phyloP scores from a whole-genome alignment of 2,888 invertebrate species.

The Xestia sexstrigata region DNA sequence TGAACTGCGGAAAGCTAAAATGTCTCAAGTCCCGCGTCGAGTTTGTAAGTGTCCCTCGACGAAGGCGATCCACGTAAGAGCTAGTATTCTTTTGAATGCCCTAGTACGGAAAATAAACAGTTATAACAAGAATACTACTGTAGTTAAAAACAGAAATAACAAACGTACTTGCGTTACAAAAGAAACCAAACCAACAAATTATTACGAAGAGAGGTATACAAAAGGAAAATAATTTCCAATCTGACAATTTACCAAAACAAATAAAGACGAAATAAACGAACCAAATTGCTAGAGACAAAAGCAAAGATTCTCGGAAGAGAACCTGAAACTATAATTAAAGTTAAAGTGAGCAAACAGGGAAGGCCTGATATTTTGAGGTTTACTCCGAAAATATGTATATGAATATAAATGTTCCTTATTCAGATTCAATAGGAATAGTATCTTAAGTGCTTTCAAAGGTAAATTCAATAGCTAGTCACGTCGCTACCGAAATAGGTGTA shows the following conservation, averaged over 20 bases:
- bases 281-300: slow-evolving; percentile 28
- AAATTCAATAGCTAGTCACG: slow-evolving; percentile 67
- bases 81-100: slow-evolving; percentile 70
- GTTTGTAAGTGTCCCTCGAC: slow-evolving; percentile 64
- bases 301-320: slow-evolving; percentile 17
- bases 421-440: slow-evolving; percentile 58
- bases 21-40: slow-evolving; percentile 67
- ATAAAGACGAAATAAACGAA: slow-evolving; percentile 21
- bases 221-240: slow-evolving; percentile 24
- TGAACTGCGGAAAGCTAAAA: slow-evolving; percentile 66
- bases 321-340: slow-evolving; percentile 42
- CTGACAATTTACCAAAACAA: slow-evolving; percentile 21
- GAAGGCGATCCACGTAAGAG: slow-evolving; percentile 63
- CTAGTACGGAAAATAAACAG: slow-evolving; percentile 50
- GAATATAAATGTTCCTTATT: slow-evolving; percentile 42
- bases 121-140: slow-evolving; percentile 2
- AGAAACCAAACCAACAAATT: not conserved
- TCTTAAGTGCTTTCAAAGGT: slow-evolving; percentile 62
- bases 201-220: not conserved
- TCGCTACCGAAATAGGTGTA: slow-evolving; percentile 55
- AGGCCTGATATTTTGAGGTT: slow-evolving; percentile 28
- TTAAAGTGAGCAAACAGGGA: slow-evolving; percentile 24
- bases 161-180: slow-evolving; percentile 8
- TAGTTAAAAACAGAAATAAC: not conserved
- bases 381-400: slow-evolving; percentile 44